A percentile compares a stretch with the other conserved stretches of the same genome.
Evolutionary conservation across 2,797 vertebrate species (phyloP).

Genomic region (Xiphophorus birchmanni): DNA sequence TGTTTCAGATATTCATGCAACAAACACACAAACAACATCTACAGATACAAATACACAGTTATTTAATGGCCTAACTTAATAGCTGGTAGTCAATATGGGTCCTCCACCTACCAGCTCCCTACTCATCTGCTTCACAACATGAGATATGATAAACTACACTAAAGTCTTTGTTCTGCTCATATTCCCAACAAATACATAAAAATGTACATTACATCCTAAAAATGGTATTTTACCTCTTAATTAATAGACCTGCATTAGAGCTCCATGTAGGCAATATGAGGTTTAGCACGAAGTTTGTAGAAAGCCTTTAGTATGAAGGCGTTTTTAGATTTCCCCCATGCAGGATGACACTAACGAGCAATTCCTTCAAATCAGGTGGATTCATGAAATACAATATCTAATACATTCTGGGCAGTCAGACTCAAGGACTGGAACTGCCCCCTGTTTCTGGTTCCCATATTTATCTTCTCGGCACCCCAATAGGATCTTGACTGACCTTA

Average conservation of each 20-base stretch:
- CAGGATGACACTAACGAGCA: not conserved
- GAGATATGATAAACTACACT: not conserved
- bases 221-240: not conserved
- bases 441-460: not conserved
- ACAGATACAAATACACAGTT: not conserved
- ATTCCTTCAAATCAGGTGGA: not conserved
- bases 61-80: not conserved
- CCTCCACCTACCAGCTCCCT: not conserved
- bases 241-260: not conserved
- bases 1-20: slow-evolving; percentile 1
- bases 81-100: not conserved
- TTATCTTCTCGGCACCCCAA: not conserved
- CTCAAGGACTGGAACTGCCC: not conserved
- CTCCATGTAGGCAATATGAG: not conserved
- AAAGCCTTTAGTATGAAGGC: not conserved
- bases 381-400: not conserved
- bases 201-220: not conserved
- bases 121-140: not conserved
- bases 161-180: not conserved
- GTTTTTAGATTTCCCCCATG: not conserved
- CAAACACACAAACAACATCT: not conserved
- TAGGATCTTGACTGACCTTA: not conserved
- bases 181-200: not conserved
- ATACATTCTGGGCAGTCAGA: not conserved
- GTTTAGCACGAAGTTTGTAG: not conserved